phyloP scores from a whole-genome alignment of 2,888 invertebrate genomes.

The Drosophila algonquin region DNA sequence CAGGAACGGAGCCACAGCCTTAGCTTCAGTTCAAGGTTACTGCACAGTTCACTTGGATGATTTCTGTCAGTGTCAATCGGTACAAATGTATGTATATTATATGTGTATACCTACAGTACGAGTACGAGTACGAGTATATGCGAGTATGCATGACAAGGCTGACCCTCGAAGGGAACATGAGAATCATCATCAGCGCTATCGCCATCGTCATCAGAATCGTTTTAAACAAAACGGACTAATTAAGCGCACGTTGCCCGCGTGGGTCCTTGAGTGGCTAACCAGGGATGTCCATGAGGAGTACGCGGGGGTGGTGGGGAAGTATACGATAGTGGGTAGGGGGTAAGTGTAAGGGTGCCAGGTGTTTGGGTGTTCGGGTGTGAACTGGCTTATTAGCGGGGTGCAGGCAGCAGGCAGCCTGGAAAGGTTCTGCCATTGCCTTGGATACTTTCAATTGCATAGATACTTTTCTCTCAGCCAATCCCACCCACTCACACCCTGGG shows the following conservation, averaged over 20 bases:
- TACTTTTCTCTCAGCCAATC: background rate
- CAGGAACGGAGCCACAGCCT: no score
- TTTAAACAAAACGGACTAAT: constrained; percentile 78
- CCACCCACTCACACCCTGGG: background rate
- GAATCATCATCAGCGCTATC: constrained; percentile 53
- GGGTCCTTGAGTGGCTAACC: constrained; percentile 36
- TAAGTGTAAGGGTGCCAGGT: constrained; percentile 23
- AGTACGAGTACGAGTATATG: constrained; percentile 9
- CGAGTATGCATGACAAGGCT: constrained; percentile 15
- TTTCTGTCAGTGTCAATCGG: background rate
- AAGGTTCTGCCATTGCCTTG: constrained; percentile 8
- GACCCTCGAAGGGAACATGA: constrained; percentile 19
- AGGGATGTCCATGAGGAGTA: background rate
- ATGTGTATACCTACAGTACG: background rate
- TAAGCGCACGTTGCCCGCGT: constrained; percentile 64
- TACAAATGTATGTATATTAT: background rate
- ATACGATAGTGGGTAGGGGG: background rate
- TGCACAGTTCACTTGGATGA: no score
- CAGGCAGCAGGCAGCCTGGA: background rate
- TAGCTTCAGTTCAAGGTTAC: no score
- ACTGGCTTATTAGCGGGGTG: constrained; percentile 40
- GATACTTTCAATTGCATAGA: background rate
- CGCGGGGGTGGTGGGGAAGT: no score
- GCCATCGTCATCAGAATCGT: constrained; percentile 66
- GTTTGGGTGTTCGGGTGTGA: constrained; percentile 49